phyloP scores from a whole-genome alignment of 1,140 invertebrate genomes.

The Metopolophium dirhodum region DNA sequence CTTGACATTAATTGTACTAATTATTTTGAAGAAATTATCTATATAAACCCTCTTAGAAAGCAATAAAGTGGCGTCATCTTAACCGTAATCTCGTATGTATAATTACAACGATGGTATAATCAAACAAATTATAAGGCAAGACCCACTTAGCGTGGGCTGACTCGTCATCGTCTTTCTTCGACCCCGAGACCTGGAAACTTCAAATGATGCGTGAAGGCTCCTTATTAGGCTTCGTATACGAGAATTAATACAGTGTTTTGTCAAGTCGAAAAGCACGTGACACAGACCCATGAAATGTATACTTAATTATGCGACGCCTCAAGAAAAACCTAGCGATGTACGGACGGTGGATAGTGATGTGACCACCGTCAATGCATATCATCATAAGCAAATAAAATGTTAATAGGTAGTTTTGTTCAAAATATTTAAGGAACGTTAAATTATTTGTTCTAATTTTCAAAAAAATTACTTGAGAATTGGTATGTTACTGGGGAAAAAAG shows the following conservation, averaged over 20 bases:
- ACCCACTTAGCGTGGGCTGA: background rate
- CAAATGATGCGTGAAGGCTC: background rate
- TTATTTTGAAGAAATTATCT: background rate
- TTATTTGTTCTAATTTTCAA: too few species aligned
- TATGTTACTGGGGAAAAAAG: too few species aligned
- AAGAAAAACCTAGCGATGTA: background rate
- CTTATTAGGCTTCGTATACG: background rate
- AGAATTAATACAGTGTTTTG: background rate
- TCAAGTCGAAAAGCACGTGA: background rate
- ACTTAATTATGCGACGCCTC: background rate
- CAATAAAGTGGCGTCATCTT: background rate
- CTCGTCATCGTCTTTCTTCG: background rate
- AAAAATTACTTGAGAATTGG: too few species aligned
- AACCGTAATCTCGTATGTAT: background rate
- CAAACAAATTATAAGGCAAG: background rate
- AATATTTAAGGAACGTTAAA: too few species aligned
- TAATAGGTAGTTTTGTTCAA: too few species aligned
- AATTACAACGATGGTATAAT: background rate
- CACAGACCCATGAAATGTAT: background rate
- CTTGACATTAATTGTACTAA: background rate
- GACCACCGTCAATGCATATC: background rate
- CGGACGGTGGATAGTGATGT: background rate
- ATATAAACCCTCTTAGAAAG: background rate
- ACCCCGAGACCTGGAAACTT: background rate
- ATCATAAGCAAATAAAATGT: background rate